Percentiles rank a stretch among this genome's conserved stretches.
These are phyloP conservation scores for Dolichopus griseipennis DNA, from an alignment of 2,888 invertebrate genomes.

Conservation along the genomic window DNA sequence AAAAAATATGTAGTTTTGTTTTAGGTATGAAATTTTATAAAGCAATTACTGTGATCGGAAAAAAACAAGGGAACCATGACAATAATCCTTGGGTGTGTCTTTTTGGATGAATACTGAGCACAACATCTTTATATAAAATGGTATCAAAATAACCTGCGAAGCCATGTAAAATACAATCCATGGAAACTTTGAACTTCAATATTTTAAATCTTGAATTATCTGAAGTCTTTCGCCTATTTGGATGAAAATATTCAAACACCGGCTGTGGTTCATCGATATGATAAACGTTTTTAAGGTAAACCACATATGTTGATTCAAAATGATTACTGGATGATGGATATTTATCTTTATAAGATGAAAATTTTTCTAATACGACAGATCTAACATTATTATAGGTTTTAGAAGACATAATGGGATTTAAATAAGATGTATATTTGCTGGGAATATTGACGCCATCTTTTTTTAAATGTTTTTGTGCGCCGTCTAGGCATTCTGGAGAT, in stretches of 20 bases:
- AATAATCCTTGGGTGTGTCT: constrained; percentile 89
- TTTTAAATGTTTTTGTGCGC: constrained; percentile 78
- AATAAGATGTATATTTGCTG: constrained; percentile 75
- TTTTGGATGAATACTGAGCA: constrained; percentile 80
- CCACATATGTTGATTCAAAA: constrained; percentile 81
- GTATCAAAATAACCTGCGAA: constrained; percentile 95
- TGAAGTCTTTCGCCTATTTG: constrained; percentile 57
- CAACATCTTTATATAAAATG: constrained; percentile 71
- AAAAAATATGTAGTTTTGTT: neutral
- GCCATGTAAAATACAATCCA: constrained; percentile 81
- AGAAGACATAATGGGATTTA: constrained; percentile 87
- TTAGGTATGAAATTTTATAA: neutral
- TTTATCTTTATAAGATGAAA: constrained; percentile 32
- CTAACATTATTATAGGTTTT: constrained; percentile 73
- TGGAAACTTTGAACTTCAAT: constrained; percentile 58
- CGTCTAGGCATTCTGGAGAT: constrained; percentile 95
- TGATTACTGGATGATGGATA: constrained; percentile 32
- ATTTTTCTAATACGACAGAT: constrained; percentile 28
- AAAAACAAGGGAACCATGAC: constrained; percentile 96
- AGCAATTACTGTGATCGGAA: constrained; percentile 66
- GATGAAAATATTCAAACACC: constrained; percentile 85
- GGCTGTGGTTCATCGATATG: constrained; percentile 37
- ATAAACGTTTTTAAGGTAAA: constrained; percentile 50
- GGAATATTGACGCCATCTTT: constrained; percentile 89
- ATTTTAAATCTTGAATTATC: constrained; percentile 68